Evolutionary conservation across 2,888 invertebrate species (phyloP).

Genomic region (Parasteatoda lunata): DNA sequence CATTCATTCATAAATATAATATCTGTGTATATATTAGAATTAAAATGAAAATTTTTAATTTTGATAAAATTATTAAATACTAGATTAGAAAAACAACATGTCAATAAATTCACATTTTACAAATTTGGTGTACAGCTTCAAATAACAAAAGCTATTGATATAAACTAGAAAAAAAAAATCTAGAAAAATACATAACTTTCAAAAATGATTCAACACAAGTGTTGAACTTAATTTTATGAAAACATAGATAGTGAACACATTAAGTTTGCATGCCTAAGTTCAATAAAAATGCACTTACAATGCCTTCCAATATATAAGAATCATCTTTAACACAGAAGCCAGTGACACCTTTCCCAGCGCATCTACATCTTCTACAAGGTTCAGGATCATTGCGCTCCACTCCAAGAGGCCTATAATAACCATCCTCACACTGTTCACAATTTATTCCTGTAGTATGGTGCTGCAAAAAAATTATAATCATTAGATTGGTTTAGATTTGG

Average conservation of each 20-base stretch:
- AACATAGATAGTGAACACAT: too few species aligned
- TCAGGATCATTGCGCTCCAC: conserved; percentile 77
- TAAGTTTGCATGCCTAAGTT: not conserved
- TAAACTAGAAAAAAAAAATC: not conserved
- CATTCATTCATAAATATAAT: too few species aligned
- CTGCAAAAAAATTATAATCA: conserved; percentile 71
- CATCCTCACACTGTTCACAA: conserved; percentile 89
- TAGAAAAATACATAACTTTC: too few species aligned
- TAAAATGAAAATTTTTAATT: too few species aligned
- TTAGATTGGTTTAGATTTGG: too few species aligned
- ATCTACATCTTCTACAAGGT: conserved; percentile 86
- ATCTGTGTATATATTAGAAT: too few species aligned
- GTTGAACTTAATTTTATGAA: not conserved
- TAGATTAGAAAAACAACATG: too few species aligned
- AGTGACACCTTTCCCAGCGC: conserved; percentile 81
- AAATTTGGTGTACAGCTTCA: not conserved
- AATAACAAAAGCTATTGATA: not conserved
- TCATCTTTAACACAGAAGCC: conserved; percentile 80
- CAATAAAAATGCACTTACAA: conserved; percentile 70
- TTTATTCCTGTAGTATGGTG: conserved; percentile 93
- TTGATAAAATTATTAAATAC: too few species aligned
- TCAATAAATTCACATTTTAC: too few species aligned
- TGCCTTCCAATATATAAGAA: conserved; percentile 73
- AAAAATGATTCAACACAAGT: not conserved
- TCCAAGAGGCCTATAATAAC: conserved; percentile 84